These are phyloP conservation scores for Tetraneura akinire DNA, from an alignment of 1,140 invertebrate genomes.

Conservation along the genomic window DNA sequence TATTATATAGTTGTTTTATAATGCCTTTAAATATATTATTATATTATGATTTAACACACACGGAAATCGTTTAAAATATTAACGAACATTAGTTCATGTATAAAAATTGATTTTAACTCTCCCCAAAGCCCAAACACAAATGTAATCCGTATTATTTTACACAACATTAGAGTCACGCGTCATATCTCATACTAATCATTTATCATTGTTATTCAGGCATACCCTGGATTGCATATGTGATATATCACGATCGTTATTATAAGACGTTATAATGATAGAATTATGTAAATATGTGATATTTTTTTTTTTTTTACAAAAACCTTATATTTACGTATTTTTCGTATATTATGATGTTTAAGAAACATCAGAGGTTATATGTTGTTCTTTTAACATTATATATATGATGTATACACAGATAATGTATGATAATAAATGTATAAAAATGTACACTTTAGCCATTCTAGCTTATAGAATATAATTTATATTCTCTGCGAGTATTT, in stretches of 20 bases:
- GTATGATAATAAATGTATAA: not conserved
- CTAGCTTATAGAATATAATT: conserved; percentile 10
- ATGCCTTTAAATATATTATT: too few relatives aligned
- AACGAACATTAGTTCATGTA: too few relatives aligned
- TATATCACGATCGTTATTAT: not conserved
- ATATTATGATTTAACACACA: too few relatives aligned
- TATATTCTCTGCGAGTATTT: not conserved
- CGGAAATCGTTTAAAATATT: too few relatives aligned
- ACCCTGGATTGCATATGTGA: not conserved
- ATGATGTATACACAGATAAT: not conserved
- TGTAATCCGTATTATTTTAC: not conserved
- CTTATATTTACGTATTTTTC: too few relatives aligned
- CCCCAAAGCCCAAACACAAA: not conserved
- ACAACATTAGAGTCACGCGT: not conserved
- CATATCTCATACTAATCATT: not conserved
- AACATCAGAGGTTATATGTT: not conserved
- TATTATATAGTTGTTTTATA: too few relatives aligned
- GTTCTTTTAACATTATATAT: not conserved
- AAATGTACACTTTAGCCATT: too few relatives aligned
- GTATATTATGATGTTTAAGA: not conserved
- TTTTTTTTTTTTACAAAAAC: not conserved
- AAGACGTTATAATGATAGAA: conserved; percentile 27
- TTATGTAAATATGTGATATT: conserved; percentile 7
- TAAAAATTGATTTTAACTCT: not conserved
- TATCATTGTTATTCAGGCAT: conserved; percentile 9